Conservation (phyloP, 2,888 invertebrate genomes). For the Hesperia comma region DNA sequence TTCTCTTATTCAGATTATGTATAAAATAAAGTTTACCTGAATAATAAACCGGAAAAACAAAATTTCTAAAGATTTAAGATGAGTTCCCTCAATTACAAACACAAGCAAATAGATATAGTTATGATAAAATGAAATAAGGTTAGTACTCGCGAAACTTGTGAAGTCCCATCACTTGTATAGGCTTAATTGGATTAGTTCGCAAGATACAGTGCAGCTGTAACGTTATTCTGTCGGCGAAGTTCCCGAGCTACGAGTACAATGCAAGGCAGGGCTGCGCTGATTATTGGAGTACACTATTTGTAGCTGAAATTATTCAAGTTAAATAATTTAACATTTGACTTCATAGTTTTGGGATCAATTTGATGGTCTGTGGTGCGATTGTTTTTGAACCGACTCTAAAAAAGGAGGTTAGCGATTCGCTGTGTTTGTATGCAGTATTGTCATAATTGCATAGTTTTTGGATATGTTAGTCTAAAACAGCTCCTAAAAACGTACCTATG, state of each 20-base stretch:
- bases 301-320: not conserved
- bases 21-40: no score
- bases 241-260: constrained; percentile 6
- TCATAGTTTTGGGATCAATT: not conserved
- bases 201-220: constrained; percentile 24
- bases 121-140: not conserved
- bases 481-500: no score
- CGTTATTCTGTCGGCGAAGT: constrained; percentile 13
- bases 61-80: no score
- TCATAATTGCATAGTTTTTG: no score
- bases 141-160: constrained; percentile 3
- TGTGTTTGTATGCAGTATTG: no score
- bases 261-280: not conserved
- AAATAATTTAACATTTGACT: constrained; percentile 2
- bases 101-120: not conserved
- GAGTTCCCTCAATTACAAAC: no score
- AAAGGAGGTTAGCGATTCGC: no score
- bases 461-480: no score
- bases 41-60: no score
- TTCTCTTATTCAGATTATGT: no score
- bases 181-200: constrained; percentile 26
- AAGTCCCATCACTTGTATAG: constrained; percentile 14
- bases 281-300: not conserved
- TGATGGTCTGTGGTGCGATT: no score
- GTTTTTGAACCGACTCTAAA: no score